Conservation (phyloP, 2,888 invertebrate genomes). For the Eilema sororculum region DNA sequence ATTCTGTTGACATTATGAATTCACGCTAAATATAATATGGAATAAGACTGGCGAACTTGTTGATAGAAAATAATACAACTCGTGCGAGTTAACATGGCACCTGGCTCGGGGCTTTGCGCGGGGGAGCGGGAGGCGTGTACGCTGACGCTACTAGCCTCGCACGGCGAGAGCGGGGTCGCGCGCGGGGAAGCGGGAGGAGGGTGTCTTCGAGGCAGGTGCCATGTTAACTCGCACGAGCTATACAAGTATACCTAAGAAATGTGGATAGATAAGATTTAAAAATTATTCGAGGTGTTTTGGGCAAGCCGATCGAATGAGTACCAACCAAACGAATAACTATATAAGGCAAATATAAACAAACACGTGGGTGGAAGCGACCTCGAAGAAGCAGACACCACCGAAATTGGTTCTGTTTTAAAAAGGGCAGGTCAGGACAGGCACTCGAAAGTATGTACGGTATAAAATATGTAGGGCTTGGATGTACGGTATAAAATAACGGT, state of each 20-base stretch:
- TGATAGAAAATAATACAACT: neutral
- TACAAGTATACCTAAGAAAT: too few relatives aligned
- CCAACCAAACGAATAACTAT: neutral
- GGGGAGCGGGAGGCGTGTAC: too few relatives aligned
- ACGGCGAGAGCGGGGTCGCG: too few relatives aligned
- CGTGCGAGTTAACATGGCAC: neutral
- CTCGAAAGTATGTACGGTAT: neutral
- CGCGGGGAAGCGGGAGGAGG: too few relatives aligned
- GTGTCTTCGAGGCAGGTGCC: too few relatives aligned
- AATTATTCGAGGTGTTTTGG: neutral
- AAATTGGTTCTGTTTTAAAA: constrained; percentile 1
- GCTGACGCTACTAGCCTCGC: too few relatives aligned
- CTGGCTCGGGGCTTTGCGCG: too few relatives aligned
- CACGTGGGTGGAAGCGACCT: neutral
- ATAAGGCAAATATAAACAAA: constrained; percentile 1
- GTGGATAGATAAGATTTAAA: too few relatives aligned
- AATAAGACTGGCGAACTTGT: neutral
- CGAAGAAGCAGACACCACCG: neutral
- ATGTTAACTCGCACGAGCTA: too few relatives aligned
- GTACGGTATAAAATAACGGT: neutral
- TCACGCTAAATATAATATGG: too few relatives aligned
- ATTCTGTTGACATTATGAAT: too few relatives aligned
- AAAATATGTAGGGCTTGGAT: too few relatives aligned
- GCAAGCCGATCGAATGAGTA: neutral
- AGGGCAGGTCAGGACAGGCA: neutral